Base-by-base conservation (phyloP, 2,797 vertebrate genomes). In the Mus minutoides region DNA sequence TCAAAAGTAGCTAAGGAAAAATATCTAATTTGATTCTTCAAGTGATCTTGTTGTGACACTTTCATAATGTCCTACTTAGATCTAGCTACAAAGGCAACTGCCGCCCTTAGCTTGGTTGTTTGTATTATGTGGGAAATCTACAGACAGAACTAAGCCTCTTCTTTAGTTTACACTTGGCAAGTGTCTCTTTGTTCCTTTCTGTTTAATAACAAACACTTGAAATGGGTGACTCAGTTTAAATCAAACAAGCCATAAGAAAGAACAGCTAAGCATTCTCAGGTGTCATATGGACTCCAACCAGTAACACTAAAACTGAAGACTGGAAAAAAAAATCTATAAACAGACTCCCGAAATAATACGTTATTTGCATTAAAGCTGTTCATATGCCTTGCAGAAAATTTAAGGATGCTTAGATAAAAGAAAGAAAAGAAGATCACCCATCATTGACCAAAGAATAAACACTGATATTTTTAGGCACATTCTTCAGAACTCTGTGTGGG, bases 21-120 rank as follows among this genome's bases (percentile, higher is more conserved):
- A 67, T 96, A 83, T 19, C 31, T 64, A 84, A 93, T 77, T 94
- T 69, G 2, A 9, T 85, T 90, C 16, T 88, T 96, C 64, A 96
- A 86, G 92, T 21, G 86, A 84, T 60, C 26, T 62, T 9, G 49
- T 49, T 60, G 46, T 77, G 22, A 34, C 24, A 73, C 37, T 83
- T 95, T 86, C 64, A 73, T n/a, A 69, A 56, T 77, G 77, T 88
- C 77, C 37, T 76, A 67, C 26, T 91, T 83, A 88, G 40, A 83
- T 83, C 80, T 93, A 80, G 54, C 88, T 64, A 88, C 34, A 85
- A 43, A 80, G 16, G 34, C 76, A 92, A 69, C 10, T 46, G 1
- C 17, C 49, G 1, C 69, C 5, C 62, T 82, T 71, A 24, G 37
- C 76, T 76, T 73, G 60, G 67, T n/a, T 54, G n/a, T 58, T 58